Evolutionary conservation across 2,113 vertebrate genomes (phyloP).

Genomic region (Uropsilus gracilis): DNA sequence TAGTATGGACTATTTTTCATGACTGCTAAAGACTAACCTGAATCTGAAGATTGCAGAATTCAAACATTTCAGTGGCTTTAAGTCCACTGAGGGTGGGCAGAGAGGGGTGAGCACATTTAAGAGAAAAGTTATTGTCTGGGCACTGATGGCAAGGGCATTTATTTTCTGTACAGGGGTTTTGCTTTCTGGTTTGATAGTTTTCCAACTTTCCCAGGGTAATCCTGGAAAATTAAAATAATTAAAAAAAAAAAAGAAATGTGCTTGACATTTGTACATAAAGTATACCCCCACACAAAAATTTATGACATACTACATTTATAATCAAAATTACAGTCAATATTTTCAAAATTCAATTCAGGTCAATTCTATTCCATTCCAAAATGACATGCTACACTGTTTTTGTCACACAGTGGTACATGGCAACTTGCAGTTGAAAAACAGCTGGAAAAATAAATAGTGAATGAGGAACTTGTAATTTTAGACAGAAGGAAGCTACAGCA

Average conservation of each 20-base stretch:
- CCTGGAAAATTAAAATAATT: no score
- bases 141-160: neutral
- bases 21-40: neutral
- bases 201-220: neutral
- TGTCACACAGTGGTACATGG: neutral
- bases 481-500: neutral
- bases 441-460: neutral
- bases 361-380: neutral
- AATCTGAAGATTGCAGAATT: neutral
- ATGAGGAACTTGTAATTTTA: neutral
- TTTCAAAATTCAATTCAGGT: neutral
- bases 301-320: neutral
- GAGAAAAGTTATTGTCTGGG: neutral
- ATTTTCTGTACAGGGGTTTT: neutral
- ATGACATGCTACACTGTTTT: neutral
- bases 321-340: neutral
- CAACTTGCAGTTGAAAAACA: neutral
- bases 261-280: neutral
- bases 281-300: neutral
- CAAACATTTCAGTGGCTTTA: neutral
- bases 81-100: neutral
- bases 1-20: neutral
- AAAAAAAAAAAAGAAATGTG: neutral
- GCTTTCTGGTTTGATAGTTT: neutral
- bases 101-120: neutral